Conservation (phyloP, 2,888 invertebrate species). For the Capitulum mitella region DNA sequence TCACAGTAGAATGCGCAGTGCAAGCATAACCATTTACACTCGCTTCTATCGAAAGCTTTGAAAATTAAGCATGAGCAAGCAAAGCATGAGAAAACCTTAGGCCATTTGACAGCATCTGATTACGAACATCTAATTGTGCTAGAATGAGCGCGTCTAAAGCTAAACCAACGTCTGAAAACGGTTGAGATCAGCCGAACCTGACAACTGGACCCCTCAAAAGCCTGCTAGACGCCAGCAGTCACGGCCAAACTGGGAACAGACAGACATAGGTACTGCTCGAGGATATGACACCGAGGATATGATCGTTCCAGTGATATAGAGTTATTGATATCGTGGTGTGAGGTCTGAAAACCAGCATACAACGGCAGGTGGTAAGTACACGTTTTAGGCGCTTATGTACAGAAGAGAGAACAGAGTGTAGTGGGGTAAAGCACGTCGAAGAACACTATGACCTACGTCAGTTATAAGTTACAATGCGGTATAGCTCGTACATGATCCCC, state of each 20-base stretch:
- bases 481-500: too few relatives aligned
- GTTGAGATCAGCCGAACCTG: neutral
- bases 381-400: neutral
- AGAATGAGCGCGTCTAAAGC: neutral
- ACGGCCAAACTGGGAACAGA: neutral
- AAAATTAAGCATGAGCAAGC: neutral
- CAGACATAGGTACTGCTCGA: neutral
- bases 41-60: neutral
- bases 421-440: neutral
- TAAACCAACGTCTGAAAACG: too few relatives aligned
- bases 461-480: neutral
- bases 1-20: neutral
- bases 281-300: slow-evolving; percentile 2
- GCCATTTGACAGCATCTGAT: too few relatives aligned
- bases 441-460: neutral
- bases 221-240: neutral
- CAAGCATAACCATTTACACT: neutral
- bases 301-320: slow-evolving; percentile 4
- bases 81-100: too few relatives aligned
- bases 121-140: neutral
- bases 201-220: neutral
- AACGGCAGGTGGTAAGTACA: neutral
- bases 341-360: neutral
- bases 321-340: neutral
- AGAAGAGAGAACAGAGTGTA: neutral